Percentiles rank a stretch among this genome's conserved stretches.
Conservation (phyloP, 2,797 vertebrate species). For the Sebastolobus alascanus region DNA sequence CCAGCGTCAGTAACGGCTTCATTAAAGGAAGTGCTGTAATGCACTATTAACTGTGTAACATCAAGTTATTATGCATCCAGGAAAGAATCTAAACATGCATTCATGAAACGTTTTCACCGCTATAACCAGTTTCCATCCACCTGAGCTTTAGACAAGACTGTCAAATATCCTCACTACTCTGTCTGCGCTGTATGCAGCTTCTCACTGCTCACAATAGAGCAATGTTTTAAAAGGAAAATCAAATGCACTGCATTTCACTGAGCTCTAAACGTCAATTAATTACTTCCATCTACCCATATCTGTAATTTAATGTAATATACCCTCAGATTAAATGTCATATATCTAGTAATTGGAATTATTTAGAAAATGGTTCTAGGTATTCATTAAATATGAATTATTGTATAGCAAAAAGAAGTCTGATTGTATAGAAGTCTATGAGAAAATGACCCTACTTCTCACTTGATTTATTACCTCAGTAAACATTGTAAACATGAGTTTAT, state of each 20-base stretch:
- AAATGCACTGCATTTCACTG: too few relatives aligned
- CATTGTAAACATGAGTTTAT: too few relatives aligned
- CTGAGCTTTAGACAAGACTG: not conserved
- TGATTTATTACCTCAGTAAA: too few relatives aligned
- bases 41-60: not conserved
- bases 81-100: not conserved
- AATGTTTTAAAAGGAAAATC: too few relatives aligned
- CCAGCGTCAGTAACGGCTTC: not conserved
- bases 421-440: too few relatives aligned
- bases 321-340: not conserved
- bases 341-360: not conserved
- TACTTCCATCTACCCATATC: not conserved
- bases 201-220: not conserved
- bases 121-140: not conserved
- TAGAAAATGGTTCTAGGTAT: not conserved
- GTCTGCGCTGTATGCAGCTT: slow-evolving; percentile 3
- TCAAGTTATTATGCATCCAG: slow-evolving; percentile 20
- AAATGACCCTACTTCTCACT: too few relatives aligned
- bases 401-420: too few relatives aligned
- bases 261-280: not conserved
- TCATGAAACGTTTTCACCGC: not conserved
- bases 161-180: not conserved
- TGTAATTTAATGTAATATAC: not conserved
- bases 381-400: not conserved
- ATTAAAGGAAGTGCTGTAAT: not conserved